Evolutionary conservation across 2,113 vertebrate species (phyloP).

Genomic region (Lathamus discolor): DNA sequence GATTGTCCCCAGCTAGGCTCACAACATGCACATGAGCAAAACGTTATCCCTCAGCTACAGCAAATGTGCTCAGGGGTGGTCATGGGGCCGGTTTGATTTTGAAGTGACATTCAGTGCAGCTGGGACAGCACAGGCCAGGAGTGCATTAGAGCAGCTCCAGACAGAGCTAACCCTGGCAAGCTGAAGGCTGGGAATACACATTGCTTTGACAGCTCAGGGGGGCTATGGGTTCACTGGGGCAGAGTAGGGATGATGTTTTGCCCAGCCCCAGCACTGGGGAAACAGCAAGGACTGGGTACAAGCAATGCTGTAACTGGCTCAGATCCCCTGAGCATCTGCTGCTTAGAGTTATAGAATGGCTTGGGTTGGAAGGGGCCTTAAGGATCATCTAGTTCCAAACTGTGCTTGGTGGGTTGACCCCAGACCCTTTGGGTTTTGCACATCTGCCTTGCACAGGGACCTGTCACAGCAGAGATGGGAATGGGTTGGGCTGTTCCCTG

Average conservation of each 20-base stretch:
- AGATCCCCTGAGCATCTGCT: neutral
- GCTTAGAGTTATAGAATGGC: neutral
- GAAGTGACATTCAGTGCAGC: neutral
- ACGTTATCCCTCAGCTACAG: rapidly evolving
- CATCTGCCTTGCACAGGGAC: rapidly evolving
- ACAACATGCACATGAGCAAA: neutral
- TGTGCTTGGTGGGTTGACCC: neutral
- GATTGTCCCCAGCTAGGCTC: neutral
- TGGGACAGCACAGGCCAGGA: neutral
- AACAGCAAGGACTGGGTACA: neutral
- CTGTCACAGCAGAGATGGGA: neutral
- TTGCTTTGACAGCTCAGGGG: neutral
- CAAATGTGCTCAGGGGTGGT: neutral
- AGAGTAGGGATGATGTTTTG: neutral
- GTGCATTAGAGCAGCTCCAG: neutral
- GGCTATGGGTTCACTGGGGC: rapidly evolving
- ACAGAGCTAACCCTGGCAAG: neutral
- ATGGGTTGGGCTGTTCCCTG: neutral
- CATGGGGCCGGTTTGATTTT: neutral
- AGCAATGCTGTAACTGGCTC: rapidly evolving
- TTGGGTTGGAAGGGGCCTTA: neutral
- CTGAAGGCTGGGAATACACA: neutral
- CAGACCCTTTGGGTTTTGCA: neutral
- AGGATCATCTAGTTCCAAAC: neutral
- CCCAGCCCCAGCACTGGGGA: rapidly evolving